phyloP scores from a whole-genome alignment of 92 coral and sea anemone genomes.

The Parazoanthus swiftii region DNA sequence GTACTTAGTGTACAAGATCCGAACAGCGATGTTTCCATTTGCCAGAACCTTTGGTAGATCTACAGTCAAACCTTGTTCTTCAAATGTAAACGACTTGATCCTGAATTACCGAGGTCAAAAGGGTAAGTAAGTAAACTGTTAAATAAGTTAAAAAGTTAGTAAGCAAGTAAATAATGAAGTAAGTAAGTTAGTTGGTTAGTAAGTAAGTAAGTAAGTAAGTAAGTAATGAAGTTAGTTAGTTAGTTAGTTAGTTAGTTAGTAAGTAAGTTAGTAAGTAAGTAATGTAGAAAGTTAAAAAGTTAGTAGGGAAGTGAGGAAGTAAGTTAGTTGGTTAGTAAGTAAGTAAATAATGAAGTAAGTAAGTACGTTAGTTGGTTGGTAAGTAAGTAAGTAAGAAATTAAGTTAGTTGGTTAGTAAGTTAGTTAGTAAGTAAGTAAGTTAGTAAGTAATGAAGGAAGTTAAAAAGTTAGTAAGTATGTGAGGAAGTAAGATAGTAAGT shows the following conservation, averaged over 20 bases:
- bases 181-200: neutral
- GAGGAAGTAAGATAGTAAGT: neutral
- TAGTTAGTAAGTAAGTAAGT: neutral
- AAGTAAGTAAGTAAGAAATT: too few species aligned
- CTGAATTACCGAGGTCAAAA: constrained; percentile 15
- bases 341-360: neutral
- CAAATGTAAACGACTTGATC: constrained; percentile 81
- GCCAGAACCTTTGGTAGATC: constrained; percentile 83
- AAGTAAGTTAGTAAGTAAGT: neutral
- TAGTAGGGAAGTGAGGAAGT: neutral
- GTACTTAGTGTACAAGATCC: constrained; percentile 77
- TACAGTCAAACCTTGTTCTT: constrained; percentile 69
- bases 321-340: neutral
- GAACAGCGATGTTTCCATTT: constrained; percentile 79
- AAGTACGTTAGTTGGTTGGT: too few species aligned
- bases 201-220: neutral
- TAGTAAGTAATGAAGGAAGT: neutral
- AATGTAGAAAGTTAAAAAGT: neutral
- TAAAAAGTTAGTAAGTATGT: neutral
- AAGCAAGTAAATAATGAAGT: neutral
- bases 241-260: neutral
- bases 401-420: too few species aligned
- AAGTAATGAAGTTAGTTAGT: neutral
- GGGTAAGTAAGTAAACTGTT: neutral
- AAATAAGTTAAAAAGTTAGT: neutral